These are phyloP conservation scores for Thunnus albacares DNA, from an alignment of 2,797 vertebrate genomes.

Conservation along the genomic window DNA sequence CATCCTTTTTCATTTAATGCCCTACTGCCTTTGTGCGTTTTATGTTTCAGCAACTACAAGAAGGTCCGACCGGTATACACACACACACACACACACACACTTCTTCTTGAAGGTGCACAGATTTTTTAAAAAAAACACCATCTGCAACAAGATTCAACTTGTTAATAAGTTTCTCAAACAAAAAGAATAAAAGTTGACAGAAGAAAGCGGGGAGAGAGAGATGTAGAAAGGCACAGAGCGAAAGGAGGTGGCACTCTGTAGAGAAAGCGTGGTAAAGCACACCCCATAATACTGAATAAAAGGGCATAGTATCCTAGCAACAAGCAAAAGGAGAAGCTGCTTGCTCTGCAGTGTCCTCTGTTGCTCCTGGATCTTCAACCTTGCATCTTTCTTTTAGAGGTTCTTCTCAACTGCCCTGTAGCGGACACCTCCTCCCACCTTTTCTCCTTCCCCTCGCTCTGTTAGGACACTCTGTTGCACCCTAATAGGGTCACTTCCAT, in stretches of 20 bases:
- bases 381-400: conserved; percentile 53
- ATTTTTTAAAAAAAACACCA: conserved; percentile 26
- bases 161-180: conserved; percentile 60
- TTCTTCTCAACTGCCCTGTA: conserved; percentile 38
- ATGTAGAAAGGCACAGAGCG: conserved; percentile 16
- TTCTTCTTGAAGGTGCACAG: conserved; percentile 32
- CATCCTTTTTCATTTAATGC: conserved; percentile 26
- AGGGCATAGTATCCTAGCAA: conserved; percentile 84
- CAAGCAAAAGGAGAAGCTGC: conserved; percentile 73
- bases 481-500: conserved; percentile 51
- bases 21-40: conserved; percentile 39
- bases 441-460: conserved; percentile 13
- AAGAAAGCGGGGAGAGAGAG: conserved; percentile 27
- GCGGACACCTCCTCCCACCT: conserved; percentile 15
- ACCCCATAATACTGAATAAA: conserved; percentile 73
- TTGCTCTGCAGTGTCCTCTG: conserved; percentile 75
- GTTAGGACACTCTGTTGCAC: conserved; percentile 26
- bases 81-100: too few species aligned
- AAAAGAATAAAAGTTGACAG: conserved; percentile 50
- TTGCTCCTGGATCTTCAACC: conserved; percentile 73
- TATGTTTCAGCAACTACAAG: conserved; percentile 18
- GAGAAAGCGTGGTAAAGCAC: conserved; percentile 52
- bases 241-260: conserved; percentile 43
- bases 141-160: conserved; percentile 53
- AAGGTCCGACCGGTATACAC: conserved; percentile 39